These are phyloP conservation scores for Ariolimax columbianus DNA, from an alignment of 2,888 invertebrate genomes.

Conservation along the genomic window DNA sequence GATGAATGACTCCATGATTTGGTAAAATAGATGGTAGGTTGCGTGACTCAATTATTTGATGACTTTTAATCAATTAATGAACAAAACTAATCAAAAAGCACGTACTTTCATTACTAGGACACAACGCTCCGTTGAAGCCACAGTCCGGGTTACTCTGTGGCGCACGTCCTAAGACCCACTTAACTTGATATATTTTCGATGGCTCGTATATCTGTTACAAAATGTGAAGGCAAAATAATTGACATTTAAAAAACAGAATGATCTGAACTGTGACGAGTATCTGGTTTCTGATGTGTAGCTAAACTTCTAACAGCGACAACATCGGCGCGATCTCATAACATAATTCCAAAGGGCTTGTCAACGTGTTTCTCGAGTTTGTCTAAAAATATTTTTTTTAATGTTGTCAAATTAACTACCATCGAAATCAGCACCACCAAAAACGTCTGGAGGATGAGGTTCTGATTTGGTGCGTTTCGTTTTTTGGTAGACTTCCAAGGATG, in stretches of 20 bases:
- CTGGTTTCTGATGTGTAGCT: no score
- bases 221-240: not conserved
- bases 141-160: constrained; percentile 40
- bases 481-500: no score
- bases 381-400: no score
- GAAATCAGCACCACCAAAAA: no score
- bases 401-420: no score
- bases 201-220: not conserved
- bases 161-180: constrained; percentile 31
- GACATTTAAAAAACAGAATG: not conserved
- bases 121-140: constrained; percentile 29
- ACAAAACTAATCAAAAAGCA: not conserved
- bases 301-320: no score
- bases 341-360: no score
- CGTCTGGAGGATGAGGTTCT: no score
- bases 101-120: not conserved
- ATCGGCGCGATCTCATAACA: no score
- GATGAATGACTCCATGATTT: not conserved
- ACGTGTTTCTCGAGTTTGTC: no score
- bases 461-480: no score
- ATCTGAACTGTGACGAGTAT: no score
- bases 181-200: not conserved
- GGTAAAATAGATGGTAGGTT: not conserved
- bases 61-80: not conserved
- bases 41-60: not conserved